Percentiles rank a stretch among this genome's conserved stretches.
Evolutionary conservation across 2,797 vertebrate species (phyloP).

Genomic region (Coluber constrictor): DNA sequence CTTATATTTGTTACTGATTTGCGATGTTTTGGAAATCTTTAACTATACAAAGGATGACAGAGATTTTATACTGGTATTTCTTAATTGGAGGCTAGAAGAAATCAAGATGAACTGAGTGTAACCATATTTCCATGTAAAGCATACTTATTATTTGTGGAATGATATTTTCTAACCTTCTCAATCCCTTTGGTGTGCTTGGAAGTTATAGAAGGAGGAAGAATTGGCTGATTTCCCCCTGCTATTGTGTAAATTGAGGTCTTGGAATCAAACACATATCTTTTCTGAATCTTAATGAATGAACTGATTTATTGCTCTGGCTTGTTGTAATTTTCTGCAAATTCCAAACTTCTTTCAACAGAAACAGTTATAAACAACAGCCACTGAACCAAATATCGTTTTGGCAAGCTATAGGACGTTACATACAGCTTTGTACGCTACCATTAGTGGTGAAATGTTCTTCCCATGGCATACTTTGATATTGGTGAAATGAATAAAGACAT

Average conservation of each 20-base stretch:
- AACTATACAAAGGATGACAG: constrained; percentile 9
- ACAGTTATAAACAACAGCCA: constrained; percentile 25
- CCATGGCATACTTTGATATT: constrained; percentile 5
- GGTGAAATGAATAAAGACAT: constrained; percentile 30
- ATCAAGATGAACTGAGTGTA: not conserved
- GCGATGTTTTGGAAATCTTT: not conserved
- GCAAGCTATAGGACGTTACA: constrained; percentile 40
- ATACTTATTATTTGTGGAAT: not conserved
- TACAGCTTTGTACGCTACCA: constrained; percentile 26
- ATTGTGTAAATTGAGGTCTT: not conserved
- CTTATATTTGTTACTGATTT: constrained; percentile 8
- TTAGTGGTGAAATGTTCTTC: constrained; percentile 37
- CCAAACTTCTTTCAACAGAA: constrained; percentile 13
- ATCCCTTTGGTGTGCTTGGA: not conserved
- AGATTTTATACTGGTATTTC: not conserved
- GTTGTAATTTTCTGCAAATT: constrained; percentile 10
- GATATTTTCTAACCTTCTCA: not conserved
- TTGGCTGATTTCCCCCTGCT: not conserved
- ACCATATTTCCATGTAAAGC: not conserved
- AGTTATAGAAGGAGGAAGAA: not conserved
- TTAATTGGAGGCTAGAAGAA: not conserved
- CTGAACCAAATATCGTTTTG: constrained; percentile 44
- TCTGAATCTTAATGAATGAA: constrained; percentile 13
- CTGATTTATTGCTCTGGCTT: not conserved
- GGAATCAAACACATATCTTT: not conserved